Percentiles rank a stretch among this genome's conserved stretches.
Evolutionary conservation across 2,888 invertebrate species (phyloP).

Genomic region (Drosophila anomalata): DNA sequence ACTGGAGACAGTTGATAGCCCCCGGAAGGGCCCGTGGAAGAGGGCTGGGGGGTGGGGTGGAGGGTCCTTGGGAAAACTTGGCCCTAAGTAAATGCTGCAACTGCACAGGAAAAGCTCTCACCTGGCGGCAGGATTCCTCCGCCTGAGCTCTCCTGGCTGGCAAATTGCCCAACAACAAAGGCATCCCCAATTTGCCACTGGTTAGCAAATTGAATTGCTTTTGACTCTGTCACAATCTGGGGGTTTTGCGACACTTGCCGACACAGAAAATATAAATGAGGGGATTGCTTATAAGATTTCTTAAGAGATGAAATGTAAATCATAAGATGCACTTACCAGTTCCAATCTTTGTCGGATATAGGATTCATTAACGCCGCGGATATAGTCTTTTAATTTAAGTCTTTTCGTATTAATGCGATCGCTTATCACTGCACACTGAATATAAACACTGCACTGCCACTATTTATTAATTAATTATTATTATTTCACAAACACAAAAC

Average conservation of each 20-base stretch:
- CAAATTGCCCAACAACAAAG: constrained; percentile 41
- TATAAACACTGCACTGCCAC: too few species aligned
- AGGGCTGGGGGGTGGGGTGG: neutral
- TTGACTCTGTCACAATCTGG: constrained; percentile 20
- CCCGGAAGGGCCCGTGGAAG: neutral
- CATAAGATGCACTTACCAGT: too few species aligned
- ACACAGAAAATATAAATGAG: neutral
- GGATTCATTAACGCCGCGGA: too few species aligned
- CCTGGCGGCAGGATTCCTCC: constrained; percentile 18
- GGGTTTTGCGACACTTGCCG: constrained; percentile 3
- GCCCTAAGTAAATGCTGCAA: constrained; percentile 42
- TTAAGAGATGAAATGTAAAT: too few species aligned
- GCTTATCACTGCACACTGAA: too few species aligned
- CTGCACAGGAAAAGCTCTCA: constrained; percentile 13
- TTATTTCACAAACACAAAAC: too few species aligned
- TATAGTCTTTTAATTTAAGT: too few species aligned
- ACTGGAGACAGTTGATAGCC: constrained; percentile 72
- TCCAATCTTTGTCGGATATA: too few species aligned
- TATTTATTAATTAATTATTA: too few species aligned
- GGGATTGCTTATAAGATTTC: too few species aligned
- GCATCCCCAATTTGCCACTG: constrained; percentile 65
- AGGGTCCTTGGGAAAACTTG: constrained; percentile 34
- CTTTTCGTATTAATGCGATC: too few species aligned
- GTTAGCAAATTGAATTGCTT: constrained; percentile 70
- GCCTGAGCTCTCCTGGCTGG: constrained; percentile 21